Evolutionary conservation across 1,140 invertebrate species (phyloP).

Genomic region (Drosophila subpulchrella): DNA sequence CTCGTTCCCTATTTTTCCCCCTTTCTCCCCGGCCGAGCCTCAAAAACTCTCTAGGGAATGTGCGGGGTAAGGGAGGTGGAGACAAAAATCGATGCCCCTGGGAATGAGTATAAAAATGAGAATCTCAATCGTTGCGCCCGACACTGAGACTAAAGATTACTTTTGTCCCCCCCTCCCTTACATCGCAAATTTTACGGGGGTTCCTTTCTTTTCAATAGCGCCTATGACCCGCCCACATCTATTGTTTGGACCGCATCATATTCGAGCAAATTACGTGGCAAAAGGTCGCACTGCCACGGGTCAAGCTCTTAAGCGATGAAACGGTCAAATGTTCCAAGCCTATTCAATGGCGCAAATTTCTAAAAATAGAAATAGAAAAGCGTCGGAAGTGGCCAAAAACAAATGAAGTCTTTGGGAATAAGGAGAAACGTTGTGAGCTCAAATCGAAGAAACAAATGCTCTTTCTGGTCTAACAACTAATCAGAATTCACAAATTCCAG

Average conservation of each 20-base stretch:
- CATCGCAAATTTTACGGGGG: conserved; percentile 20
- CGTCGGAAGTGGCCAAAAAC: conserved; percentile 18
- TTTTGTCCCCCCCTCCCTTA: conserved; percentile 1
- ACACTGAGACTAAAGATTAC: conserved; percentile 49
- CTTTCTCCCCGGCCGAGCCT: neutral
- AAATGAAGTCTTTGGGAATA: conserved; percentile 12
- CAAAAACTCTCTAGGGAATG: conserved; percentile 3
- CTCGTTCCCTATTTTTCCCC: neutral
- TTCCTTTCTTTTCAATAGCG: conserved; percentile 19
- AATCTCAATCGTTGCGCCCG: conserved; percentile 35
- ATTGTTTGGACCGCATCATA: conserved; percentile 31
- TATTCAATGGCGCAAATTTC: conserved; percentile 38
- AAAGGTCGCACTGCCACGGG: conserved; percentile 39
- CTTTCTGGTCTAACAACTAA: neutral
- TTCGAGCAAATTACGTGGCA: conserved; percentile 67
- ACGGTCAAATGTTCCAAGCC: conserved; percentile 15
- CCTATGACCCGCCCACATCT: conserved; percentile 18
- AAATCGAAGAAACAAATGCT: neutral
- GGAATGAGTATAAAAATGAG: conserved; percentile 31
- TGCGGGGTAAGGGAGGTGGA: neutral
- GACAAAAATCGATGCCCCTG: conserved; percentile 42
- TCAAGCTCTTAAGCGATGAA: conserved; percentile 16
- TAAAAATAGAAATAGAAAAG: conserved; percentile 52
- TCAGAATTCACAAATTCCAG: neutral
- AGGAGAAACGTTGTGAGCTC: neutral